Base-by-base conservation (phyloP, 2,797 vertebrate species). In the Myotis findleyi region DNA sequence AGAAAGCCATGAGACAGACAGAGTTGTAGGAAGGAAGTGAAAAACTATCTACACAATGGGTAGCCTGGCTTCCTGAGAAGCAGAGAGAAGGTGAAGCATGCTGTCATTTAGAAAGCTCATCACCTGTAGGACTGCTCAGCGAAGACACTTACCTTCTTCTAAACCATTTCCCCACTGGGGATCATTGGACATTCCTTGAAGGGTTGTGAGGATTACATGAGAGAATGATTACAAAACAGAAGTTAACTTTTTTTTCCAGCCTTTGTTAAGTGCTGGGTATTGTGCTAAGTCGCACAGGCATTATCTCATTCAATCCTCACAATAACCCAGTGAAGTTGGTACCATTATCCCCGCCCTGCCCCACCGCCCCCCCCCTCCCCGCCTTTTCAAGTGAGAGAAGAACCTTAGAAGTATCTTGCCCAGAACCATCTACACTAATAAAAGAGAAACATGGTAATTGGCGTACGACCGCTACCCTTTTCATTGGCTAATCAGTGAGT, bases 311-410 rank as follows among this genome's bases (percentile, higher is more conserved):
- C 13, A 53, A 2, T 71, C 17, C 33, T 84, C n/a, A 30, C 41
- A 64, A 68, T 21, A n/a, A 18, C n/a, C n/a, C 36, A 44, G n/a
- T 21, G 20, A 89, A 6, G 44, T 7, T 57, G 38, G 17, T 53
- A 44, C 13, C 23, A 49, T 69, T 36, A 23, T 93, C 47, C 69
- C n/a, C n/a, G n/a, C n/a, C n/a, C n/a, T n/a, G n/a, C n/a, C n/a
- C n/a, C n/a, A n/a, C n/a, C n/a, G n/a, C n/a, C 0, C 12, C 41
- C 41, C 7, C 4, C n/a, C 21, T 3, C 33, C 33, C 33, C 33
- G 3, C 44, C 20, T 59, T 93, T 93, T 80, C 66, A 80, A 53
- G 75, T 25, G 47, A 87, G n/a, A 76, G 25, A 85, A 79, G 30
- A 73, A 62, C 16, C 13, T 51, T 38, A 47, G n/a, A 17, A 71